Base-by-base conservation (phyloP, 1,140 invertebrate species). In the Drosophila sproati region DNA sequence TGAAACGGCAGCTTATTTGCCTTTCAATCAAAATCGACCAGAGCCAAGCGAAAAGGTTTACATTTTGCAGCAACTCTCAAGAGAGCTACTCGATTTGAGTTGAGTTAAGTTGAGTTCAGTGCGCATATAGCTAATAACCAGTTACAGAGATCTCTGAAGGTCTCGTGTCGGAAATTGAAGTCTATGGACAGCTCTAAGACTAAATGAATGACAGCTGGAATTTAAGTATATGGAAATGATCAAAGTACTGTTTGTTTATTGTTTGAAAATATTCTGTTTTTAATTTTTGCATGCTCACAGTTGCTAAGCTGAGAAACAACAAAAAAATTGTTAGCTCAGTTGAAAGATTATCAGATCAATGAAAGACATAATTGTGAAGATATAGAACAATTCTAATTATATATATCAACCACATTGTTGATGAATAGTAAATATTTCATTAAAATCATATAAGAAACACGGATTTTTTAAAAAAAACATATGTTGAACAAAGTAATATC, bases 1-100 rank as follows among this genome's bases (percentile, higher is more conserved):
- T 70, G 68, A 88, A 73, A 70, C 79, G 68, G 79, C 82, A 87
- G 82, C 79, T 87, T 82, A 88, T 86, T 87, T 87, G 75, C 71
- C 71, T 87, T 82, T 82, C 76, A 87, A 86, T 78, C 75, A 81
- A 76, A 85, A 47, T 67, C 39, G 50, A 76, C 35, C 61, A 43
- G 52, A 68, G 35, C 75, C 60, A 37, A 28, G 56, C 67, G 71
- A 82, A 78, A 70, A 72, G 74, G 73, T 77, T 80, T 71, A 80
- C 55, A 76, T 61, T 74, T 52, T 52, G 73, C 77, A 68, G 60
- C 59, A 63, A 20, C 69, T 63, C 12, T 62, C 51, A 66, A 72
- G 52, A 72, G 61, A 64, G 60, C 51, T 43, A 66, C 61, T 66
- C 43, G 48, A 45, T 3, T 29, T 28, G 54, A 34, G 43, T 37